Evolutionary conservation across 2,888 invertebrate species (phyloP).

Genomic region (Lasioglossum villosulum): DNA sequence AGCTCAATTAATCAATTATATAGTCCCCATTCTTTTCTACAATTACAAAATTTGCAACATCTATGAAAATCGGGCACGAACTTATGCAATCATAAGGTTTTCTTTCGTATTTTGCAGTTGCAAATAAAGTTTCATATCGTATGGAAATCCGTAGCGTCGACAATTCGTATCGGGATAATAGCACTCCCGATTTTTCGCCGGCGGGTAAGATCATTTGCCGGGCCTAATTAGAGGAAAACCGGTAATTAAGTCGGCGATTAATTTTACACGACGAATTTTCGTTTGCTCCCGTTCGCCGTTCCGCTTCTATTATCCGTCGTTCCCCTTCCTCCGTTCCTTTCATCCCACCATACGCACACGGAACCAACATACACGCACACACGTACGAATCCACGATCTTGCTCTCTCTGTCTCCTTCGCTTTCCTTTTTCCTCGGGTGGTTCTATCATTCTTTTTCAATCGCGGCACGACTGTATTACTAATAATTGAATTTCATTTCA

Average conservation of each 20-base stretch:
- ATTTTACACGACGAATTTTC: conserved; percentile 65
- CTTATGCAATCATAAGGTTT: no score
- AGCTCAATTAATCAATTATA: no score
- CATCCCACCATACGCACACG: not conserved
- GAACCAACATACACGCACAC: not conserved
- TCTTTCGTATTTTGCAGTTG: no score
- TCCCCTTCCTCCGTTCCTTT: not conserved
- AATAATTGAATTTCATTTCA: conserved; percentile 72
- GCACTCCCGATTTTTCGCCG: conserved; percentile 22
- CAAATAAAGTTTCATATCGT: not conserved
- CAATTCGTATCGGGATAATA: conserved; percentile 33
- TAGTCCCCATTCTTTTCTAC: no score
- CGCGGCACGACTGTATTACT: conserved; percentile 66
- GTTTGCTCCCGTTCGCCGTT: conserved; percentile 19
- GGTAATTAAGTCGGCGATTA: conserved; percentile 66
- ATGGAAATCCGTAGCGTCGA: conserved; percentile 13
- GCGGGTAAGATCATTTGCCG: conserved; percentile 36
- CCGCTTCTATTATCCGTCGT: conserved; percentile 20
- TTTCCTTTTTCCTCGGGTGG: not conserved
- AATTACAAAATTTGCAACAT: no score
- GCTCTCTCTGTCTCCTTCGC: no score
- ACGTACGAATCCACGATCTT: not conserved
- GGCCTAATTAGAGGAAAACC: conserved; percentile 56
- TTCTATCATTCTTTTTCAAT: conserved; percentile 58
- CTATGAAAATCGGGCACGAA: no score